Conservation (phyloP, 1,140 invertebrate genomes). For the Trissolcus basalis region DNA sequence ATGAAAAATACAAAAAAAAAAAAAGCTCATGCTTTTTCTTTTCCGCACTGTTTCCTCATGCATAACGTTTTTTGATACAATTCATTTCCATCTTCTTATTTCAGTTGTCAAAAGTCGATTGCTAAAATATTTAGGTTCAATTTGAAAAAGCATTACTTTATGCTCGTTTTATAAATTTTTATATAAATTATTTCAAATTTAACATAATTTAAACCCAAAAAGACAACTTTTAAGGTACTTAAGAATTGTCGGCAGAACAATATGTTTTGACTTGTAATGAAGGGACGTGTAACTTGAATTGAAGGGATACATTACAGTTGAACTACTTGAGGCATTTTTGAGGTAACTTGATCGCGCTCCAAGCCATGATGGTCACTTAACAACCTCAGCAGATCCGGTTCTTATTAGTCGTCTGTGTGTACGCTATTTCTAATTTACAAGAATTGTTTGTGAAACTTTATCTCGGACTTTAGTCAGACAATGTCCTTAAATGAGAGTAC, state of each 20-base stretch:
- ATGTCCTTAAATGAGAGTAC: neutral
- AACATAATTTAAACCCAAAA: too few species aligned
- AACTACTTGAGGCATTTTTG: conserved; percentile 24
- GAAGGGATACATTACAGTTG: conserved; percentile 26
- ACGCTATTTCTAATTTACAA: conserved; percentile 31
- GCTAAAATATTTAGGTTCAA: too few species aligned
- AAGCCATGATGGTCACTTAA: conserved; percentile 22
- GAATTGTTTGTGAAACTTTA: conserved; percentile 38
- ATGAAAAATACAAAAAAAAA: conserved; percentile 3
- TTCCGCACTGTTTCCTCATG: neutral
- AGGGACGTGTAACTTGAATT: conserved; percentile 8
- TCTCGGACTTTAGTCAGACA: conserved; percentile 20
- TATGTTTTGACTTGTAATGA: too few species aligned
- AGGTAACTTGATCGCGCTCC: conserved; percentile 27
- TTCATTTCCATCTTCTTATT: too few species aligned
- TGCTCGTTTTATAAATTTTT: too few species aligned
- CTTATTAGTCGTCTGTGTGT: conserved; percentile 34
- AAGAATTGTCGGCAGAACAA: too few species aligned
- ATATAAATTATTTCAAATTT: neutral
- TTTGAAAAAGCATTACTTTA: too few species aligned
- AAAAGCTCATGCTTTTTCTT: neutral
- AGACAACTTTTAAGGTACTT: too few species aligned
- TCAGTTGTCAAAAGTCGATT: too few species aligned
- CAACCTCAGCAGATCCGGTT: conserved; percentile 29
- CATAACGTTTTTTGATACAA: too few species aligned